These are phyloP conservation scores for Drosophila kanapiae DNA, from an alignment of 1,140 invertebrate species.

Conservation along the genomic window DNA sequence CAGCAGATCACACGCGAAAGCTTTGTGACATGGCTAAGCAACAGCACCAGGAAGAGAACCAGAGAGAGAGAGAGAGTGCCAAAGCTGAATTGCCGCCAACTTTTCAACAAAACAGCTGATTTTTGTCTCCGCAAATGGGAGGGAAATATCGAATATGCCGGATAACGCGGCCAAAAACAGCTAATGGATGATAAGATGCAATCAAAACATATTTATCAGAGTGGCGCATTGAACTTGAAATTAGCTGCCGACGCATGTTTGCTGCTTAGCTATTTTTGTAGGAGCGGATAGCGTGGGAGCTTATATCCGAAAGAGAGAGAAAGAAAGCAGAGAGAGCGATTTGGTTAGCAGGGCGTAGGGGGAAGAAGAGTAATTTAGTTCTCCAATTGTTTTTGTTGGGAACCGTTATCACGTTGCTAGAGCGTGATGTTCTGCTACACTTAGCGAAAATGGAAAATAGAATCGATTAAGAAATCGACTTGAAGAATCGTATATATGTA, in stretches of 20 bases:
- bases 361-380: constrained; percentile 11
- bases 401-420: constrained; percentile 64
- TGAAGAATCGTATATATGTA: no score
- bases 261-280: neutral
- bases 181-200: neutral
- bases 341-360: constrained; percentile 1
- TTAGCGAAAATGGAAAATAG: neutral
- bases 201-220: constrained; percentile 12
- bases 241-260: constrained; percentile 9
- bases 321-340: neutral
- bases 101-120: constrained; percentile 43
- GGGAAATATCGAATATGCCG: constrained; percentile 8
- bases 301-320: constrained; percentile 4
- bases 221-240: constrained; percentile 50
- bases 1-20: constrained; percentile 38
- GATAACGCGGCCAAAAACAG: constrained; percentile 46
- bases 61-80: neutral
- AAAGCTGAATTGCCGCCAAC: constrained; percentile 25
- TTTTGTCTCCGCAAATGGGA: neutral
- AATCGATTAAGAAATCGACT: neutral
- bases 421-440: constrained; percentile 53
- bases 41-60: constrained; percentile 3
- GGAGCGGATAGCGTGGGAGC: constrained; percentile 15
- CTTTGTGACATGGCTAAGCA: constrained; percentile 24
- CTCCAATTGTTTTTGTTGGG: constrained; percentile 18